These are phyloP conservation scores for Lepidothrix coronata DNA, from an alignment of 2,113 vertebrate species.

Conservation along the genomic window DNA sequence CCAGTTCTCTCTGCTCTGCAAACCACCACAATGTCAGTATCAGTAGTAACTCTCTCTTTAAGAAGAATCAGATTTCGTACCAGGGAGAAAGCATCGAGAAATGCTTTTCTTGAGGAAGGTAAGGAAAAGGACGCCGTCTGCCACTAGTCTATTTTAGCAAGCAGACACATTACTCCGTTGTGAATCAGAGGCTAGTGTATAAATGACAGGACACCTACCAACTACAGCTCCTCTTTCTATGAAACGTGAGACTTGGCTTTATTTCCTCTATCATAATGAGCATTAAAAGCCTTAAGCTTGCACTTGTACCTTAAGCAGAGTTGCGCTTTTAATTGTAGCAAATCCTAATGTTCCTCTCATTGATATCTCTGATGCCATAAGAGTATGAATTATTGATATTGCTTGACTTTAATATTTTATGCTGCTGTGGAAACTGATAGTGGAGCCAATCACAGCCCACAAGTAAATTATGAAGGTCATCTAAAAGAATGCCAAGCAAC, in stretches of 20 bases:
- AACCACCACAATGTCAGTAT: rapidly evolving
- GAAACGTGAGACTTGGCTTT: constrained; percentile 4
- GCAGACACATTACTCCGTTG: neutral
- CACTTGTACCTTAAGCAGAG: neutral
- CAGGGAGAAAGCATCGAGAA: neutral
- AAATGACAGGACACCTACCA: neutral
- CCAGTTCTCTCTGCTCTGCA: neutral
- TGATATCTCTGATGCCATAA: neutral
- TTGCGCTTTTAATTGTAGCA: constrained; percentile 42
- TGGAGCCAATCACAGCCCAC: constrained; percentile 5
- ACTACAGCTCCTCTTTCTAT: neutral
- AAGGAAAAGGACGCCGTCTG: neutral
- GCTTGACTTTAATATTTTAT: constrained; percentile 60
- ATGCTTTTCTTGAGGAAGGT: neutral
- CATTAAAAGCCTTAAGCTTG: constrained; percentile 26
- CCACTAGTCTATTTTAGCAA: neutral
- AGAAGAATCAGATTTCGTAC: neutral
- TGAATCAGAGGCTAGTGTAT: neutral
- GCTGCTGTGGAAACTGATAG: constrained; percentile 34
- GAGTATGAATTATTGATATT: constrained; percentile 63
- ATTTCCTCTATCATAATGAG: constrained; percentile 8
- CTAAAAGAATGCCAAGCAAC: constrained; percentile 15
- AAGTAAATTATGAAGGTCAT: constrained; percentile 53
- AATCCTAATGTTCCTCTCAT: constrained; percentile 1
- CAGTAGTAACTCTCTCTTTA: neutral